Conservation (phyloP, 2,888 invertebrate genomes). For the Alloscopus bannaensis region DNA sequence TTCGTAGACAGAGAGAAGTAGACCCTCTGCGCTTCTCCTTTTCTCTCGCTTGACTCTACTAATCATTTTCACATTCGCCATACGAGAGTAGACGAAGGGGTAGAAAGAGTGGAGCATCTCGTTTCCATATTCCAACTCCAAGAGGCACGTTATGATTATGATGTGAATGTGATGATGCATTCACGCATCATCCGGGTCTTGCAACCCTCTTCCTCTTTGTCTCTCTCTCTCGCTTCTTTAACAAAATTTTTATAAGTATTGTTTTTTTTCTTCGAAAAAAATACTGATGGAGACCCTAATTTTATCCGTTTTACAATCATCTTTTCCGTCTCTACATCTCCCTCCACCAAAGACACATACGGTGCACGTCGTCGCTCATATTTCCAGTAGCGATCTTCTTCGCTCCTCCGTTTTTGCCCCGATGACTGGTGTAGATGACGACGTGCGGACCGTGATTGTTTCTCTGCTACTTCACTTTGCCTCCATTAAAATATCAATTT, state of each 20-base stretch:
- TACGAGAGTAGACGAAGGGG: background rate
- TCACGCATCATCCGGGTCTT: too few species aligned
- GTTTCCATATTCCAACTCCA: conserved; percentile 2
- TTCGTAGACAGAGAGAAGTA: conserved; percentile 20
- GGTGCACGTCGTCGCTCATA: too few species aligned
- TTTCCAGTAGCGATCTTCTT: too few species aligned
- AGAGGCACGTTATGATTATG: conserved; percentile 26
- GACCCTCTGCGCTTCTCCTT: conserved; percentile 24
- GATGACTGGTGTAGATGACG: background rate
- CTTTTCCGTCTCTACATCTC: conserved; percentile 19
- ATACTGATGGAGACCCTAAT: conserved; percentile 59
- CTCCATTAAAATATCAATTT: conserved; percentile 73
- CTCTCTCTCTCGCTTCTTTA: conserved; percentile 7
- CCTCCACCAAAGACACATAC: too few species aligned
- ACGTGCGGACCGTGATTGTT: conserved; percentile 17
- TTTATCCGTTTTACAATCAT: conserved; percentile 59
- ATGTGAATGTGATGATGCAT: conserved; percentile 1
- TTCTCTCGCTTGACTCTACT: conserved; percentile 1
- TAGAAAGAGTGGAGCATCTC: background rate
- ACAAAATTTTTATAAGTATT: conserved; percentile 44
- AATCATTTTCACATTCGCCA: background rate
- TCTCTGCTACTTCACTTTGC: conserved; percentile 23
- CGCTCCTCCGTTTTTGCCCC: background rate
- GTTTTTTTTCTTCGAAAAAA: conserved; percentile 39
- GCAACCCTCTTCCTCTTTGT: conserved; percentile 29